A percentile compares a stretch with the other conserved stretches of the same genome.
phyloP scores from a whole-genome alignment of 2,113 vertebrate genomes.

The Gymnocephalus cernua region DNA sequence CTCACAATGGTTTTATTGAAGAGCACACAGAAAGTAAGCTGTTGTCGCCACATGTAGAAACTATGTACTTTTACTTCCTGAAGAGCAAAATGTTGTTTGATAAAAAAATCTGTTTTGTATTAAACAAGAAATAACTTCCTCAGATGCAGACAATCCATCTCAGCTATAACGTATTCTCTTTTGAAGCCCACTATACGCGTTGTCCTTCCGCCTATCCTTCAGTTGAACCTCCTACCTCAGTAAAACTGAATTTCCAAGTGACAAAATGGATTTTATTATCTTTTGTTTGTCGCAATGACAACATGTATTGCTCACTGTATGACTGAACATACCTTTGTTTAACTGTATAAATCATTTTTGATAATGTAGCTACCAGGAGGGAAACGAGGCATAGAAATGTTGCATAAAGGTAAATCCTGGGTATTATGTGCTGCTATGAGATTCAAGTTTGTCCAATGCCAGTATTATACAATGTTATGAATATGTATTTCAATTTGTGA shows the following conservation, averaged over 20 bases:
- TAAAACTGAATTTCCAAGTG: slow-evolving; percentile 11
- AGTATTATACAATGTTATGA: slow-evolving; percentile 23
- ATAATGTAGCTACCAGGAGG: neutral
- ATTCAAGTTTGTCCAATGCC: slow-evolving; percentile 1
- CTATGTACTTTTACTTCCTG: neutral
- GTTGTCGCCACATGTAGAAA: neutral
- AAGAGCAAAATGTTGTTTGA: neutral
- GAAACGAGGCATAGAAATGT: neutral
- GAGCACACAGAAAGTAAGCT: neutral
- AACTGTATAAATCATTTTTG: neutral
- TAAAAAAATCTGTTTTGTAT: neutral
- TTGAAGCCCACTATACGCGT: neutral
- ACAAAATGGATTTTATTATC: neutral
- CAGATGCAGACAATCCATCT: neutral
- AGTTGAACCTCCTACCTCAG: slow-evolving; percentile 44
- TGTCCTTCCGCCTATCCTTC: neutral
- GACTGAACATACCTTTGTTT: neutral
- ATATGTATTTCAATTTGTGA: slow-evolving; percentile 20
- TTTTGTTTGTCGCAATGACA: neutral
- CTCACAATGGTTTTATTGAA: neutral
- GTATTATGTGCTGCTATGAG: slow-evolving; percentile 20
- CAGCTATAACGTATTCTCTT: neutral
- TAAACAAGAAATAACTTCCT: neutral
- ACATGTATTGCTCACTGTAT: neutral
- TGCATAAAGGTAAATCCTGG: neutral